A percentile compares a stretch with the other conserved stretches of the same genome.
phyloP scores from a whole-genome alignment of 2,797 vertebrate species.

The Crenichthys baileyi region DNA sequence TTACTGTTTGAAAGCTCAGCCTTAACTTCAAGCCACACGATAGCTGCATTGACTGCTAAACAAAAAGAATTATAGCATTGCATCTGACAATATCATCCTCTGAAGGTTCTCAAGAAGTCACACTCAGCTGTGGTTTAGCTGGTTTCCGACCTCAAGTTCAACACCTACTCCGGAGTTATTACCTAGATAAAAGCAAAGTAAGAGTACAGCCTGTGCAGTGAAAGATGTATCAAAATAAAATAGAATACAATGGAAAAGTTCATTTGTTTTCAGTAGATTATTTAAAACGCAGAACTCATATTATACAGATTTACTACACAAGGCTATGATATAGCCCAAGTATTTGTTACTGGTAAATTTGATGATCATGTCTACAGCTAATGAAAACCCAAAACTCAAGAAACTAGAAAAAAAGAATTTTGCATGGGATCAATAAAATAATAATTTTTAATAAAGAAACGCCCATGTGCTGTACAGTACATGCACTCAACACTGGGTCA shows the following conservation, averaged over 20 bases:
- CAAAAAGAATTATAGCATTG: neutral
- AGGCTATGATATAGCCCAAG: neutral
- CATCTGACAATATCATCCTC: neutral
- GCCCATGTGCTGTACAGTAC: neutral
- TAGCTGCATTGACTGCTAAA: conserved; percentile 48
- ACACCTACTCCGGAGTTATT: conserved; percentile 17
- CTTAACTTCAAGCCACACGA: conserved; percentile 47
- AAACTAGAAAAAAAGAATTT: neutral
- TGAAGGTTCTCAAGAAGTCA: conserved; percentile 28
- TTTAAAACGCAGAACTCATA: neutral
- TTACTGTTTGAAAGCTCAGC: neutral
- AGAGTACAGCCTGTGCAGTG: neutral
- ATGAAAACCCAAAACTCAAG: neutral
- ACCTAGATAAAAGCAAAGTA: neutral
- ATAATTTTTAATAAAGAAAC: neutral
- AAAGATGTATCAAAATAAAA: neutral
- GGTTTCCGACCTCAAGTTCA: conserved; percentile 38
- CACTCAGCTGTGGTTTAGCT: conserved; percentile 17
- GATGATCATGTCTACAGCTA: neutral
- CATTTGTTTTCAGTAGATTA: neutral
- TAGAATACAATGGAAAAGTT: neutral
- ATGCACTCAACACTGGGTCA: neutral
- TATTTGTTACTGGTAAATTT: neutral
- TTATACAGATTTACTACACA: neutral
- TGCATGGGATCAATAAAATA: neutral